phyloP scores from a whole-genome alignment of 2,797 vertebrate species.

The Potorous gilbertii region DNA sequence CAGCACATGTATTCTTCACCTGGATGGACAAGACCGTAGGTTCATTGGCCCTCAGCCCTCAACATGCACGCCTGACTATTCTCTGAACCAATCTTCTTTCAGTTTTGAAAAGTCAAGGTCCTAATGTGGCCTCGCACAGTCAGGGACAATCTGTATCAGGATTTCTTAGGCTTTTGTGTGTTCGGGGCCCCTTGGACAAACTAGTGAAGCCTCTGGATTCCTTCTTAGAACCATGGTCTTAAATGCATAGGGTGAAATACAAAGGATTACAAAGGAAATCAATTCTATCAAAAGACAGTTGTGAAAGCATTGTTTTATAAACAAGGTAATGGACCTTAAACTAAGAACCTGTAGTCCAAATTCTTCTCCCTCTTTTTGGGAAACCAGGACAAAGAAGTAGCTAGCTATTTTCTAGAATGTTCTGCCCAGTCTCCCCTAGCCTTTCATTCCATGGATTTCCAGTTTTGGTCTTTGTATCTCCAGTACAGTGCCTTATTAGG shows the following conservation, averaged over 20 bases:
- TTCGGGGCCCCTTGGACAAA: neutral
- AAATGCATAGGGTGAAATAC: neutral
- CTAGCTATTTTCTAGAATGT: neutral
- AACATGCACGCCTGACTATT: neutral
- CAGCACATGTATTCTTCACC: neutral
- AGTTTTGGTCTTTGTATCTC: neutral
- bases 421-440: neutral
- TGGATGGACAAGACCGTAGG: neutral
- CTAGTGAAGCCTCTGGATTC: neutral
- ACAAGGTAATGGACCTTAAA: neutral
- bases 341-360: neutral
- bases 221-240: neutral
- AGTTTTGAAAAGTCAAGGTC: neutral
- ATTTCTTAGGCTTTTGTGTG: neutral
- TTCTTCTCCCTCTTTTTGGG: constrained; percentile 19
- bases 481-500: neutral
- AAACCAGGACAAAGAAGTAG: constrained; percentile 1
- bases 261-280: neutral
- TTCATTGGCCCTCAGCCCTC: constrained; percentile 2
- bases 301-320: neutral
- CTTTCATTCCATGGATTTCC: neutral
- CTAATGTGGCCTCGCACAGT: neutral
- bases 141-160: neutral
- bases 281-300: neutral
- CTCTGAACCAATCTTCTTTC: constrained; percentile 11